phyloP scores from a whole-genome alignment of 2,113 vertebrate genomes.

The Lagopus leucura region DNA sequence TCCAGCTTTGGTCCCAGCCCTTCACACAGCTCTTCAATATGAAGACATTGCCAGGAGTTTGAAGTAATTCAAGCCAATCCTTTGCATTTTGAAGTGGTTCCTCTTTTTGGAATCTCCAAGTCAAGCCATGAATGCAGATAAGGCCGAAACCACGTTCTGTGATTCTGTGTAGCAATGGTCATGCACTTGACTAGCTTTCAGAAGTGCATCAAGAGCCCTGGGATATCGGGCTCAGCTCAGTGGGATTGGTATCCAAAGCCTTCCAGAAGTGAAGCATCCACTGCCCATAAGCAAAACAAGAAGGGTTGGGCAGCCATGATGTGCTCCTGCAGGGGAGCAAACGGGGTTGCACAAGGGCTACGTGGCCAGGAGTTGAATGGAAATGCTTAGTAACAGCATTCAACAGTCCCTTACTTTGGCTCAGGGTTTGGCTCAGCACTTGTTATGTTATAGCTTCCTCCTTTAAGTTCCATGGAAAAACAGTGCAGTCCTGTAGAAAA shows the following conservation, averaged over 20 bases:
- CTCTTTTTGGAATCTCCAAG: background rate
- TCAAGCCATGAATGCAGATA: background rate
- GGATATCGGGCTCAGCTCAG: rapidly evolving
- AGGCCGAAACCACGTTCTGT: background rate
- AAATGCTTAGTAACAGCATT: background rate
- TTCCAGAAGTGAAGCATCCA: rapidly evolving
- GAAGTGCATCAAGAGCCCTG: background rate
- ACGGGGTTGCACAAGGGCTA: background rate
- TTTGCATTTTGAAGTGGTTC: background rate
- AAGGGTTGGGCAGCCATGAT: background rate
- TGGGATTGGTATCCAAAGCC: background rate
- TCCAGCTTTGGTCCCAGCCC: background rate
- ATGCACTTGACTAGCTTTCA: background rate
- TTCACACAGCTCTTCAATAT: background rate
- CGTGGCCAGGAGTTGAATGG: background rate
- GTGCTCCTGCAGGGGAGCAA: rapidly evolving
- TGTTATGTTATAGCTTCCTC: background rate
- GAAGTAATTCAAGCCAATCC: background rate
- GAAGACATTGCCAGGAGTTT: background rate
- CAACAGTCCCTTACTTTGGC: background rate
- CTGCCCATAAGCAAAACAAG: background rate
- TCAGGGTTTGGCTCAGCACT: background rate
- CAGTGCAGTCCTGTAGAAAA: background rate
- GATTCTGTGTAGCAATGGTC: no score
- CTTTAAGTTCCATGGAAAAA: rapidly evolving